Base-by-base conservation (phyloP, 2,113 vertebrate genomes). In the Oceanites oceanicus region DNA sequence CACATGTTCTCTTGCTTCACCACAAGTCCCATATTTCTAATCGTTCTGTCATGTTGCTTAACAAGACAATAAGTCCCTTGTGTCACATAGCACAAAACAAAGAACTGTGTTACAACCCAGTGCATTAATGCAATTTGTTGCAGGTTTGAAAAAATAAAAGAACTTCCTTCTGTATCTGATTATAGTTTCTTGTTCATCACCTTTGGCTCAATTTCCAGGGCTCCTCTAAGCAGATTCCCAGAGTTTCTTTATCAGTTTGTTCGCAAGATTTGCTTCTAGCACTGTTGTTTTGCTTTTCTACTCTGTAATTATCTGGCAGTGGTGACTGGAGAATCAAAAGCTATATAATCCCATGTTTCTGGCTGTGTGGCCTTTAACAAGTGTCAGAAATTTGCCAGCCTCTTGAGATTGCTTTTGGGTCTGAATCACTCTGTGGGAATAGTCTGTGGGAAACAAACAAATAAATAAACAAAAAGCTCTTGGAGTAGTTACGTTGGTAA, bases 51-150 rank as follows among this genome's bases (percentile, higher is more conserved):
- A 40, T 90, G 77, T 88, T 95, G 50, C 94, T 96, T 96, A 90
- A 91, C 86, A 97, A 84, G 61, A 95, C 92, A 92, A 30, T 90
- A 94, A 96, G 73, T 97, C 93, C 88, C 86, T 96, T 92, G 94
- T 89, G 90, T 91, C 88, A 87, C 77, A 92, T 83, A 94, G 82
- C 84, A 74, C 63, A 90, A 95, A 92, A 95, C 89, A 94, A 94
- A 96, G 90, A 90, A 66, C 80, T 68, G 68, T 79, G 27, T 94
- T 96, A 93, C 38, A 90, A 73, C 38, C n/a, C 61, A 73, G 34
- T 68, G 40, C 56, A 34, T 91, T 80, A 92, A 73, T 91, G 38
- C 71, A 81, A 80, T 96, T 75, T 94, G 34, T 92, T 96, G 36
- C 66, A 94, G 68, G 38, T 94, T 95, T 94, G 77, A 83, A 74